Conservation (phyloP, 92 coral and sea anemone species). For the Isaurus tuberculatus region DNA sequence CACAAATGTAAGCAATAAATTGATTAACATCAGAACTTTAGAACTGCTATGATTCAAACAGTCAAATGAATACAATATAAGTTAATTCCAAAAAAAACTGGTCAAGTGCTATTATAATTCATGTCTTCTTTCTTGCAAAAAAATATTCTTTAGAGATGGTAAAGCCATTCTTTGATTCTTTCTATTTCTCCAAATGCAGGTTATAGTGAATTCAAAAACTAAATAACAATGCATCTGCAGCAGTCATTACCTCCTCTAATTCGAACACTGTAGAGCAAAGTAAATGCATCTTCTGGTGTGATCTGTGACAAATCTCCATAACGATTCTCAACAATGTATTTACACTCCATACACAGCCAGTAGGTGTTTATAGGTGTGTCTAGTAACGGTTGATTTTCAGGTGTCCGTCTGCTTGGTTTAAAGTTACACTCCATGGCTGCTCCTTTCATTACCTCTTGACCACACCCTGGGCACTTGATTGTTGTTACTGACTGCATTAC, state of each 20-base stretch:
- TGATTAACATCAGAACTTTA: too few relatives aligned
- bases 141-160: too few relatives aligned
- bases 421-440: constrained; percentile 85
- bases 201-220: constrained; percentile 5
- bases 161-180: too few relatives aligned
- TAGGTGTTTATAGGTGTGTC: constrained; percentile 72
- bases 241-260: constrained; percentile 55
- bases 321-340: constrained; percentile 85
- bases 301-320: constrained; percentile 76
- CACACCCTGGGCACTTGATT: constrained; percentile 87
- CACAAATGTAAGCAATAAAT: too few relatives aligned
- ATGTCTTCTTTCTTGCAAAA: too few relatives aligned
- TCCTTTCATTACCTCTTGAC: constrained; percentile 78
- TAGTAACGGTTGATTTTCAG: constrained; percentile 52
- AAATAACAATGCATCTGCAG: constrained; percentile 21
- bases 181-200: neutral
- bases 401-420: constrained; percentile 56
- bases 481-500: constrained; percentile 63
- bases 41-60: too few relatives aligned
- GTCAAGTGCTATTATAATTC: too few relatives aligned
- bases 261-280: constrained; percentile 75
- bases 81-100: too few relatives aligned
- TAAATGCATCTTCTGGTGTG: constrained; percentile 84
- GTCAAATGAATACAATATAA: too few relatives aligned
- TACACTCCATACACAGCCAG: constrained; percentile 91